A percentile compares a stretch with the other conserved stretches of the same genome.
These are phyloP conservation scores for Brachirus orientalis DNA, from an alignment of 2,113 vertebrate species.

Conservation along the genomic window DNA sequence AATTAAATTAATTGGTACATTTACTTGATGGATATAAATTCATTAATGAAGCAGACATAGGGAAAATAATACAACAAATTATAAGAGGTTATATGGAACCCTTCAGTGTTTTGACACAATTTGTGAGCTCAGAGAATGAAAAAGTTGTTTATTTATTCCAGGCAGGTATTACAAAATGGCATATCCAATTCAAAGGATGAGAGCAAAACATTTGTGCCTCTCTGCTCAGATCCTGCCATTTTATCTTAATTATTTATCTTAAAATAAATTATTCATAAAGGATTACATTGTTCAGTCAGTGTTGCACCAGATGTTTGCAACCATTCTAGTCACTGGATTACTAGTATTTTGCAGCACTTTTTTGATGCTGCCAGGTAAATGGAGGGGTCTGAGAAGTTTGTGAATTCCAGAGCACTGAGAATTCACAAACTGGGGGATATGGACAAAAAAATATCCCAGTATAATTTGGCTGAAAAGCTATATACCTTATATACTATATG, in stretches of 20 bases:
- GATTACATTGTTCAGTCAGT: slow-evolving; percentile 1
- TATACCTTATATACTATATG: too few relatives aligned
- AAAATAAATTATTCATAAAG: slow-evolving; percentile 23
- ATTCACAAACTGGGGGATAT: too few relatives aligned
- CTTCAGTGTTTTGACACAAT: background rate
- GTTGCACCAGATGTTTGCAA: background rate
- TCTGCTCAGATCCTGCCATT: slow-evolving; percentile 17
- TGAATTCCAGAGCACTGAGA: too few relatives aligned
- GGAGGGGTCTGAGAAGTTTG: too few relatives aligned
- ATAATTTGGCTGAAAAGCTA: too few relatives aligned
- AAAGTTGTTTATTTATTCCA: slow-evolving; percentile 26
- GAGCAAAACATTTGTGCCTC: slow-evolving; percentile 16
- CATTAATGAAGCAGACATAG: background rate
- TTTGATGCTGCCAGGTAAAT: background rate
- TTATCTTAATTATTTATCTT: slow-evolving; percentile 30
- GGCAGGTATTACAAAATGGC: slow-evolving; percentile 20
- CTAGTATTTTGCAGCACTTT: background rate
- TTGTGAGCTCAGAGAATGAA: too few relatives aligned
- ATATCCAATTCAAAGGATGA: slow-evolving; percentile 21
- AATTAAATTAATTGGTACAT: background rate
- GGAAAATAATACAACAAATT: background rate
- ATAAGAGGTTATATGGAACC: background rate
- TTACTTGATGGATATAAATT: background rate
- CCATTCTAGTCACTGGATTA: background rate
- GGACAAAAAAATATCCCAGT: too few relatives aligned